Percentiles rank a stretch among this genome's conserved stretches.
Conservation (phyloP, 2,797 vertebrate genomes). For the Graptemys geographica region DNA sequence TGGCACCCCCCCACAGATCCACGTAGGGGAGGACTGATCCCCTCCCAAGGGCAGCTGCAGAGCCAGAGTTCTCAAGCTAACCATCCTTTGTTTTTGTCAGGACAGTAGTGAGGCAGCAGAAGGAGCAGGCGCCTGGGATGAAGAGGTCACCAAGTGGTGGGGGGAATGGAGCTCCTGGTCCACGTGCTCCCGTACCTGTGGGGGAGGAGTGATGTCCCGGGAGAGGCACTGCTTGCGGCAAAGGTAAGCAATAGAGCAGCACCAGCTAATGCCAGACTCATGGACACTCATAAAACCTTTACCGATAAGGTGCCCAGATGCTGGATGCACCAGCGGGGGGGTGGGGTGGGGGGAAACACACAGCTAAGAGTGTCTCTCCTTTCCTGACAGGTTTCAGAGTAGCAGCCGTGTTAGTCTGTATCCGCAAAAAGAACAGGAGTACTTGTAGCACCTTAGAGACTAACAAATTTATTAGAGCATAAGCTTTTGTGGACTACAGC, state of each 20-base stretch:
- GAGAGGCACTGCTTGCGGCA: constrained; percentile 92
- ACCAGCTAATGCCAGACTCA: rapidly evolving
- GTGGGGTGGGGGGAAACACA: rapidly evolving
- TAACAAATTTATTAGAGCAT: too few species aligned
- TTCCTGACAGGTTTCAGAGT: not conserved
- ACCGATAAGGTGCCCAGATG: not conserved
- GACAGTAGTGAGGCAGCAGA: constrained; percentile 90
- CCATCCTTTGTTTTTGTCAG: constrained; percentile 82
- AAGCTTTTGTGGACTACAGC: too few species aligned
- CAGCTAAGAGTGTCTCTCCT: not conserved
- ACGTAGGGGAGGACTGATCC: not conserved
- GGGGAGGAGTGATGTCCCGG: constrained; percentile 89
- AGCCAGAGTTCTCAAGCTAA: constrained; percentile 61
- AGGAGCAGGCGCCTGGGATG: constrained; percentile 80
- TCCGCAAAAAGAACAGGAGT: too few species aligned
- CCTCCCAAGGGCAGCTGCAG: not conserved
- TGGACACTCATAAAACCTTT: not conserved
- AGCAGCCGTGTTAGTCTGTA: too few species aligned
- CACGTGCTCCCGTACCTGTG: constrained; percentile 91
- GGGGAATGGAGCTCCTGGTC: constrained; percentile 96
- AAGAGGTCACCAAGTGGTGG: constrained; percentile 94
- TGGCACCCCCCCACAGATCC: not conserved
- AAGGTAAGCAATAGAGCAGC: constrained; percentile 79
- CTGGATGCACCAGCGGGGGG: not conserved
- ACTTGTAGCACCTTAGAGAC: too few species aligned